Percentiles rank a stretch among this genome's conserved stretches.
phyloP scores from a whole-genome alignment of 2,797 vertebrate species.

The Caiman crocodilus region DNA sequence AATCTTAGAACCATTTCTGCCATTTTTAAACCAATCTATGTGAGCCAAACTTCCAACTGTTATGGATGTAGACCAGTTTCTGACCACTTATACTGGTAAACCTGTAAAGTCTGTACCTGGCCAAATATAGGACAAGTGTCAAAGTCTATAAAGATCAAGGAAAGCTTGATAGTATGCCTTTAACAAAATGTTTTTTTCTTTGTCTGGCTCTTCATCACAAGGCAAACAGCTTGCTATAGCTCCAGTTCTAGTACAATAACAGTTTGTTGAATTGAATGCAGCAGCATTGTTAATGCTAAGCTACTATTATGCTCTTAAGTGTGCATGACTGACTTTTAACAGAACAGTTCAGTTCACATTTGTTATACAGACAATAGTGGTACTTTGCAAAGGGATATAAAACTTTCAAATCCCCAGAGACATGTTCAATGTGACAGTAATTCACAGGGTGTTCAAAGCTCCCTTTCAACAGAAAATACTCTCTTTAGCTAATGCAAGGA shows the following conservation, averaged over 20 bases:
- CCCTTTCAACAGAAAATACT: conserved; percentile 35
- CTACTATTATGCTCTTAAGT: conserved; percentile 40
- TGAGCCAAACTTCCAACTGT: no score
- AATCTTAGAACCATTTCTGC: no score
- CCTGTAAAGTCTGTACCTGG: no score
- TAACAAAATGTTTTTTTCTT: neutral
- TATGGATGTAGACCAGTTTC: no score
- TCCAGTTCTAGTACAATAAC: conserved; percentile 17
- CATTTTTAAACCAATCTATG: no score
- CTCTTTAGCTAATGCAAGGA: neutral
- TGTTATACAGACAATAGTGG: conserved; percentile 45
- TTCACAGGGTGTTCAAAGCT: conserved; percentile 8
- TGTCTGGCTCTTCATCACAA: conserved; percentile 35
- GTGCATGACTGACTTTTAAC: conserved; percentile 40
- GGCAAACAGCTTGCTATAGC: conserved; percentile 20
- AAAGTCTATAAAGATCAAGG: conserved; percentile 6
- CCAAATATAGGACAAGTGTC: neutral
- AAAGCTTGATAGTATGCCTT: conserved; percentile 43
- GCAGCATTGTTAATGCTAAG: conserved; percentile 23
- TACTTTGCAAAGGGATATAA: conserved; percentile 35
- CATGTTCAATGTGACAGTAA: conserved; percentile 8
- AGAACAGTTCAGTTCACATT: conserved; percentile 40
- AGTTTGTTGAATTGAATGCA: conserved; percentile 44
- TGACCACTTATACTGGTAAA: no score
- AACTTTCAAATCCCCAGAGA: conserved; percentile 32